Base-by-base conservation (phyloP, 2,888 invertebrate species). In the Rhingia rostrata region DNA sequence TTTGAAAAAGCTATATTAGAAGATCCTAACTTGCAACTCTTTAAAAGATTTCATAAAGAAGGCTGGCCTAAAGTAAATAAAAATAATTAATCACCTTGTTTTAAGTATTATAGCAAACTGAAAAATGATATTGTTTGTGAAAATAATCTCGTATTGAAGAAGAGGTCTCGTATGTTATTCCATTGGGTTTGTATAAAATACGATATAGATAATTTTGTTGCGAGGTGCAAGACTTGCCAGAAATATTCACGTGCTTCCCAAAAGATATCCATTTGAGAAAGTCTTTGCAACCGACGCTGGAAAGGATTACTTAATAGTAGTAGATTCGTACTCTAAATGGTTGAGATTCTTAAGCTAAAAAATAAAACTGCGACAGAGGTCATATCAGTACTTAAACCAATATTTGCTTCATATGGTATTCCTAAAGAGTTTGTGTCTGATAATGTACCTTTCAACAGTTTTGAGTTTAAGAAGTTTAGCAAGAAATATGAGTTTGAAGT, bases 371-470 rank as follows among this genome's bases (percentile, higher is more conserved):
- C 63, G n/a, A 32, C 6, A 22, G 73, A 73, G 10, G 54, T 73
- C 33, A 63, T 63, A 45, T 63, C 63, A 22, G 53, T 60, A 32
- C 53, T 66, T 5, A 58, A 74, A 45, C 56, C 58, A 39, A 37
- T 66, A 35, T 66, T 66, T 58, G 64, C 74, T 37, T 56, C 74
- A 4, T 39, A 64, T 49, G 74, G 64, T 6, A 63, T 63, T 45
- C 73, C 63, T 33, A 61, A 61, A 41, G 32, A 54, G 3, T 73
- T 73, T 45, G 73, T 73, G 35, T 63, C 64, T 32, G 56, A 56
- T 12, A 74, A 74, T 53, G 64, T 63, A n/a, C 74, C 47, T 30
- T 74, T 74, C 14, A 64, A 74, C 12, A 74, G 56, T n/a, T 54
- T 32, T 63, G 56, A 66, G 47, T 74, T 74, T 41, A 64, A 6